These are phyloP conservation scores for Glaucopsyche alexis DNA, from an alignment of 2,888 invertebrate species.

Conservation along the genomic window DNA sequence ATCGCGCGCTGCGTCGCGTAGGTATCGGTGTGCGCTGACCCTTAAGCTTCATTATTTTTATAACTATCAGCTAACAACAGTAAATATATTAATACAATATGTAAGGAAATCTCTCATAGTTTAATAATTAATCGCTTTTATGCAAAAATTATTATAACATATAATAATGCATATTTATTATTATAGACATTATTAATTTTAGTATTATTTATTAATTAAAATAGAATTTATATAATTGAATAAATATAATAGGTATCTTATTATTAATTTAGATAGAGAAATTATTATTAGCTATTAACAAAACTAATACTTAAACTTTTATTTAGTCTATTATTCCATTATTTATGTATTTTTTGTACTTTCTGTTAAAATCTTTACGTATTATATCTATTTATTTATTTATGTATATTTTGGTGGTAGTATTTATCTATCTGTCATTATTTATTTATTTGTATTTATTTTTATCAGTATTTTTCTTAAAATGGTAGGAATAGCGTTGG, in stretches of 20 bases:
- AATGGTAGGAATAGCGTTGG: slow-evolving; percentile 13
- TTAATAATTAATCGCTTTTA: background rate
- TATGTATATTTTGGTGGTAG: background rate
- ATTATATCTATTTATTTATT: background rate
- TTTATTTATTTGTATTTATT: background rate
- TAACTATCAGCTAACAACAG: no score
- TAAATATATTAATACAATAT: no score
- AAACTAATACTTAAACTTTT: background rate
- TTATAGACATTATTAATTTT: background rate
- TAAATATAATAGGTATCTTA: slow-evolving; percentile 31
- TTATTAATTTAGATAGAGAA: slow-evolving; percentile 27
- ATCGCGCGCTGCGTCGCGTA: no score
- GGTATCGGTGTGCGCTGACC: no score
- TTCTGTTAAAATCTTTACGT: no score
- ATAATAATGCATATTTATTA: background rate
- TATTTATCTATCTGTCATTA: no score
- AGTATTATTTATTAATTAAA: background rate
- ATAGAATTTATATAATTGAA: background rate
- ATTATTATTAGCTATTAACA: slow-evolving; percentile 19
- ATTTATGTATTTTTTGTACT: background rate
- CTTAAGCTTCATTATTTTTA: no score
- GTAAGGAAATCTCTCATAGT: background rate
- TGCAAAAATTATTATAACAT: background rate
- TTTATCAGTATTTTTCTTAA: background rate
- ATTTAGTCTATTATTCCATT: background rate